Evolutionary conservation across 2,888 invertebrate species (phyloP).

Genomic region (Muschampia plurimacula): DNA sequence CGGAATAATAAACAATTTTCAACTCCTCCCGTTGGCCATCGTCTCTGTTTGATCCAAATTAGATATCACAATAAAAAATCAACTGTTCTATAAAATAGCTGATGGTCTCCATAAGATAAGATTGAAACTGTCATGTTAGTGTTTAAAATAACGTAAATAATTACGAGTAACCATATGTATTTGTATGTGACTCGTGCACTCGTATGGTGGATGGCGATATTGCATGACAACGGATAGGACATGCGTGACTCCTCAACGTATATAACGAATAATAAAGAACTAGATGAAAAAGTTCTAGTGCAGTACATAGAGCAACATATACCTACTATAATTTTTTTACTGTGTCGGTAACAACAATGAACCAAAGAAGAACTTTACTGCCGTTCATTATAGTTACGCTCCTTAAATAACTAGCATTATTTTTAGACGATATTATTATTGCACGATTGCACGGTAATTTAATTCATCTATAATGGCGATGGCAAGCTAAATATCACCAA

Average conservation of each 20-base stretch:
- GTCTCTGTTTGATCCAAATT: neutral
- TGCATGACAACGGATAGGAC: constrained; percentile 56
- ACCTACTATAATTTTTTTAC: too few relatives aligned
- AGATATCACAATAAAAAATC: neutral
- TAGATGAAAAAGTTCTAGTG: constrained; percentile 27
- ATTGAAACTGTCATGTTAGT: constrained; percentile 28
- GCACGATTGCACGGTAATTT: too few relatives aligned
- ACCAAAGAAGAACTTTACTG: too few relatives aligned
- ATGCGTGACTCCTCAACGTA: constrained; percentile 58
- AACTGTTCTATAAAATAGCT: neutral
- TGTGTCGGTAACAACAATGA: too few relatives aligned
- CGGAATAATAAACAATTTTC: neutral
- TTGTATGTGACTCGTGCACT: constrained; percentile 33
- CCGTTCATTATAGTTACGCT: too few relatives aligned
- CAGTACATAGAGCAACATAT: neutral
- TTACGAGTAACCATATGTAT: constrained; percentile 29
- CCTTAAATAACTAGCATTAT: too few relatives aligned
- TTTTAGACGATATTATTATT: too few relatives aligned
- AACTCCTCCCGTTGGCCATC: neutral
- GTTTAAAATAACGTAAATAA: constrained; percentile 31
- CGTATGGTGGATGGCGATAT: constrained; percentile 57
- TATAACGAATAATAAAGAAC: constrained; percentile 13
- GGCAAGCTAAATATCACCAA: too few relatives aligned
- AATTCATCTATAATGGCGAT: too few relatives aligned
- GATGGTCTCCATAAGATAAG: constrained; percentile 4